Evolutionary conservation across 2,113 vertebrate genomes (phyloP).

Genomic region (Oncorhynchus gorbuscha): DNA sequence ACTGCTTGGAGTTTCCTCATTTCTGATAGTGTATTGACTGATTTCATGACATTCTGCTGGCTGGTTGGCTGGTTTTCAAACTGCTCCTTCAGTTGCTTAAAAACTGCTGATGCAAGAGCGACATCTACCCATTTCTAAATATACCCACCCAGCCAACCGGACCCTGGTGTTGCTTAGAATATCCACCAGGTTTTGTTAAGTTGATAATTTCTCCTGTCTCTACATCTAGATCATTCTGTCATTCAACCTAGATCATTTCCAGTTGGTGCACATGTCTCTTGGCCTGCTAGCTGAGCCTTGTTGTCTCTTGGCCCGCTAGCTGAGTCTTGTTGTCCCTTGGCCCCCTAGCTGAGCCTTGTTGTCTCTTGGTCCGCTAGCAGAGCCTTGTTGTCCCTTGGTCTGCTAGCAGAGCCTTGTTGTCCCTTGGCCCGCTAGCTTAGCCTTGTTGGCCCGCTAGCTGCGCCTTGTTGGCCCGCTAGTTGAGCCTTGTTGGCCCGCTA

Average conservation of each 20-base stretch:
- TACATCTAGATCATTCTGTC: not conserved
- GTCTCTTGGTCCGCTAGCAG: too few relatives aligned
- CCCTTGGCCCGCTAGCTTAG: too few relatives aligned
- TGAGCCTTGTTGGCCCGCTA: not conserved
- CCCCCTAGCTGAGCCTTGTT: too few relatives aligned
- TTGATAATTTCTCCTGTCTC: not conserved
- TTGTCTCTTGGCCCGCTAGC: too few relatives aligned
- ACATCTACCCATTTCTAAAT: not conserved
- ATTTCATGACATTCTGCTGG: too few relatives aligned
- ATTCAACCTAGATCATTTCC: too few relatives aligned
- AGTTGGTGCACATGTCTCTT: too few relatives aligned
- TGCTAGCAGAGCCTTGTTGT: too few relatives aligned
- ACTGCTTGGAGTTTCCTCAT: too few relatives aligned
- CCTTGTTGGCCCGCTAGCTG: not conserved
- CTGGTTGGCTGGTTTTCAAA: not conserved
- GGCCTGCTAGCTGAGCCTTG: not conserved
- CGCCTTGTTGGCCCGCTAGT: not conserved
- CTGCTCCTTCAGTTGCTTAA: not conserved
- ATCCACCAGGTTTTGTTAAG: conserved; percentile 4
- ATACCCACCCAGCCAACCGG: not conserved
- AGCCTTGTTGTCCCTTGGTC: too few relatives aligned
- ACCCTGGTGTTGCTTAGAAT: not conserved
- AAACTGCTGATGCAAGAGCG: not conserved
- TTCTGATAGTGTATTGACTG: too few relatives aligned
- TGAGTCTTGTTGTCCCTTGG: too few relatives aligned